These are phyloP conservation scores for Nyctibius bracteatus DNA, from an alignment of 2,113 vertebrate species.

Conservation along the genomic window DNA sequence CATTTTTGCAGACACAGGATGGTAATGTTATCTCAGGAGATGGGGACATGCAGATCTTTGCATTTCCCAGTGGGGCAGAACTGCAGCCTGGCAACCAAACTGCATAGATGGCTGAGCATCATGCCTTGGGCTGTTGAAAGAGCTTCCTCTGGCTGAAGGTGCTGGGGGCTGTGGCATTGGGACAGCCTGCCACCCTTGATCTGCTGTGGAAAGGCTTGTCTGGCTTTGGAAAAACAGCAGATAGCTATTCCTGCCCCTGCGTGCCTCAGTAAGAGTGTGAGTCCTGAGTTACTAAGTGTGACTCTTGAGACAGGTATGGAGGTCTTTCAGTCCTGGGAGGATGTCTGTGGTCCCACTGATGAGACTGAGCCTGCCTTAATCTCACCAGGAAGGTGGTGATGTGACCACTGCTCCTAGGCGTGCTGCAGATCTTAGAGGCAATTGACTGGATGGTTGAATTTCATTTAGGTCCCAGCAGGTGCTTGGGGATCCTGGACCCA, in stretches of 20 bases:
- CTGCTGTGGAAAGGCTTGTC: background rate
- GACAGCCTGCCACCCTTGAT: background rate
- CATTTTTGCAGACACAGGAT: background rate
- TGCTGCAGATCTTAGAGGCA: background rate
- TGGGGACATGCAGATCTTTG: background rate
- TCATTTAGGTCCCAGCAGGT: background rate
- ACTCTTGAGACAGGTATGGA: background rate
- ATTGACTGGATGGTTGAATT: background rate
- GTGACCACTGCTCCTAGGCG: background rate
- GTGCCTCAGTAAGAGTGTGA: accelerated
- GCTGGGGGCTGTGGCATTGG: accelerated
- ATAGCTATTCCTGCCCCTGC: background rate
- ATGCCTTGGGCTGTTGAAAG: background rate
- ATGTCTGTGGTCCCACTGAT: background rate
- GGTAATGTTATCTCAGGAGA: background rate
- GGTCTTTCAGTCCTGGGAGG: background rate
- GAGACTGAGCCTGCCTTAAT: background rate
- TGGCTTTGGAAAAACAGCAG: background rate
- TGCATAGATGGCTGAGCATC: background rate
- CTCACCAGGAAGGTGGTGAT: background rate
- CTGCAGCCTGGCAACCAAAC: background rate
- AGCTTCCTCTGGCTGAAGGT: background rate
- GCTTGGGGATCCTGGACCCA: background rate
- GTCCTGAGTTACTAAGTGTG: background rate
- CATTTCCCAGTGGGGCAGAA: background rate